Conservation (phyloP, 1,140 invertebrate genomes). For the Eumaeus atala region DNA sequence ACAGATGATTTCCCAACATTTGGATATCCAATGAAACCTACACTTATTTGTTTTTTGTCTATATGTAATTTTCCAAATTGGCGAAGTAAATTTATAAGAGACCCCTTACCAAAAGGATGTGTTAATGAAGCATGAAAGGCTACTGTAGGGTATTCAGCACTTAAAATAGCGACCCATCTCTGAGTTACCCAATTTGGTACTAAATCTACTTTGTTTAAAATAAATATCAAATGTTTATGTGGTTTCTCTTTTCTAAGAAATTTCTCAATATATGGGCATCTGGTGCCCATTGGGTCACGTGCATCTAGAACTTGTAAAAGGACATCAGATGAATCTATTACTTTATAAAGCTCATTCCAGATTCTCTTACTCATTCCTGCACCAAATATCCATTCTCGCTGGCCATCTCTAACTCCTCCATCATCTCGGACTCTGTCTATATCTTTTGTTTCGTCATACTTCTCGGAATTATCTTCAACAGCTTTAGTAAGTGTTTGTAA, state of each 20-base stretch:
- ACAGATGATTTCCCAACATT: constrained; percentile 99
- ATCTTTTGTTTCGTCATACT: constrained; percentile 89
- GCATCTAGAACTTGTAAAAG: constrained; percentile 95
- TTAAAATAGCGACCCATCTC: constrained; percentile 94
- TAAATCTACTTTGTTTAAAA: constrained; percentile 96
- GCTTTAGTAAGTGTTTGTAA: constrained; percentile 82
- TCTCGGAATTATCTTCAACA: constrained; percentile 81
- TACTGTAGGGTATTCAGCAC: constrained; percentile 96
- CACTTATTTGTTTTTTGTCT: constrained; percentile 98
- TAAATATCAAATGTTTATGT: constrained; percentile 95
- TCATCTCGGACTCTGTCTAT: constrained; percentile 88
- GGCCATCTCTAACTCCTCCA: constrained; percentile 82
- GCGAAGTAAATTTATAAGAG: constrained; percentile 95
- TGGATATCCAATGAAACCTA: constrained; percentile 99
- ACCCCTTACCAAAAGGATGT: constrained; percentile 99
- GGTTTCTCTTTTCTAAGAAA: constrained; percentile 92
- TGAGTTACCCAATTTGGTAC: constrained; percentile 98
- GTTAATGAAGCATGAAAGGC: constrained; percentile 98
- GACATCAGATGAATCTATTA: constrained; percentile 99
- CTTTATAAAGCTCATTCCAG: constrained; percentile 99
- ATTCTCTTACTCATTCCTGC: constrained; percentile 97
- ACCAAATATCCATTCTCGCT: constrained; percentile 90
- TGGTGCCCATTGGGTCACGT: constrained; percentile 95
- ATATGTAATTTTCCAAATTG: constrained; percentile 97
- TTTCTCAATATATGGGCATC: constrained; percentile 94